A percentile compares a stretch with the other conserved stretches of the same genome.
phyloP scores from a whole-genome alignment of 2,113 vertebrate genomes.

The Butastur rufipennis region DNA sequence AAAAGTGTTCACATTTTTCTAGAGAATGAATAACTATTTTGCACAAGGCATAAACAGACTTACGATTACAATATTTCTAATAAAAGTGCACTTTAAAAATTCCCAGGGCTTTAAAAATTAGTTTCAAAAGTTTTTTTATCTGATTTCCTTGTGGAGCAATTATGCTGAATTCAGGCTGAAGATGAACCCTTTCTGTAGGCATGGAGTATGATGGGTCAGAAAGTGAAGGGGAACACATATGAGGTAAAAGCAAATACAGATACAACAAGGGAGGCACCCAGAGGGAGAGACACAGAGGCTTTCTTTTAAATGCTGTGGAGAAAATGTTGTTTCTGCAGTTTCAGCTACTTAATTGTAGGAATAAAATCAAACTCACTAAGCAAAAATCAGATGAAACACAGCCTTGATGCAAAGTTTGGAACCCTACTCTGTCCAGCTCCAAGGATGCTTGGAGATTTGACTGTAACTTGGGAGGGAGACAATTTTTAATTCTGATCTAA shows the following conservation, averaged over 20 bases:
- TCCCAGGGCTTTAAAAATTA: background rate
- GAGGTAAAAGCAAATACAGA: background rate
- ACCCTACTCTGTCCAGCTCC: background rate
- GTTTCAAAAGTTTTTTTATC: background rate
- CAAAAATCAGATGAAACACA: background rate
- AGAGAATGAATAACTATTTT: background rate
- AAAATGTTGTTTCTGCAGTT: background rate
- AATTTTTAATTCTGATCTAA: background rate
- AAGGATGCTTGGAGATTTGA: background rate
- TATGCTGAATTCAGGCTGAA: background rate
- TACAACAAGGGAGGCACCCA: background rate
- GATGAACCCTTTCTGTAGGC: background rate
- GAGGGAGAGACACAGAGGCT: background rate
- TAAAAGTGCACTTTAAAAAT: slow-evolving; percentile 12
- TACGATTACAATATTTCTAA: background rate
- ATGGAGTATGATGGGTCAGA: background rate
- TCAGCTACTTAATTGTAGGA: background rate
- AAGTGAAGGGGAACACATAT: background rate
- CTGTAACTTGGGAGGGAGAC: background rate
- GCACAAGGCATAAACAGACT: background rate
- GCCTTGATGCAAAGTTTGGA: background rate
- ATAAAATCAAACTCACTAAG: background rate
- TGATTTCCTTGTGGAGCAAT: background rate
- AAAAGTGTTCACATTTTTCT: background rate
- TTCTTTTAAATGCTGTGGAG: background rate